Evolutionary conservation across 1,140 invertebrate species (phyloP).

Genomic region (Eumaeus atala): DNA sequence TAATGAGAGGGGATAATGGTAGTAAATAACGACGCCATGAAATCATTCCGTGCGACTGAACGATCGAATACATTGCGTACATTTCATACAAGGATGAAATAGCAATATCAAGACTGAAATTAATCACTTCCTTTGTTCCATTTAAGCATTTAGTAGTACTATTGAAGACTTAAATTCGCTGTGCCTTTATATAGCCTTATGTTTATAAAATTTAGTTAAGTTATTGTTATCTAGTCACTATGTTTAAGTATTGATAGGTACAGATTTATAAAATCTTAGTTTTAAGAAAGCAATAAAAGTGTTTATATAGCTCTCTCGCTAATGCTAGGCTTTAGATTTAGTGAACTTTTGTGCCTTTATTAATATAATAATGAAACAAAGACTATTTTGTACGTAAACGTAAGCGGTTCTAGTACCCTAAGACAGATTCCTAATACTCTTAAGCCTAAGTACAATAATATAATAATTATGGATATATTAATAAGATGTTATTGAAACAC

Average conservation of each 20-base stretch:
- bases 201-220: constrained; percentile 41
- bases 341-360: constrained; percentile 20
- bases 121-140: constrained; percentile 49
- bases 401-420: constrained; percentile 50
- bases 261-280: constrained; percentile 19
- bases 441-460: constrained; percentile 5
- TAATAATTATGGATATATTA: constrained; percentile 40
- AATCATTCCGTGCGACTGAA: constrained; percentile 61
- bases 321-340: constrained; percentile 1
- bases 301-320: neutral
- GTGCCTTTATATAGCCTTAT: constrained; percentile 62
- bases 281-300: constrained; percentile 14
- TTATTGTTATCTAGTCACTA: constrained; percentile 68
- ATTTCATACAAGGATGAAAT: constrained; percentile 60
- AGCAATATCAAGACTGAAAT: constrained; percentile 60
- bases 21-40: constrained; percentile 66
- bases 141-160: constrained; percentile 59
- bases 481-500: constrained; percentile 33
- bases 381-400: constrained; percentile 54
- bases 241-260: constrained; percentile 41
- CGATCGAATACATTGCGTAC: constrained; percentile 50
- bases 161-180: constrained; percentile 53
- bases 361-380: constrained; percentile 50
- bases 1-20: constrained; percentile 71
- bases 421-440: constrained; percentile 66